Percentiles rank a stretch among this genome's conserved stretches.
Conservation (phyloP, 2,113 vertebrate genomes). For the Corvus hawaiiensis region DNA sequence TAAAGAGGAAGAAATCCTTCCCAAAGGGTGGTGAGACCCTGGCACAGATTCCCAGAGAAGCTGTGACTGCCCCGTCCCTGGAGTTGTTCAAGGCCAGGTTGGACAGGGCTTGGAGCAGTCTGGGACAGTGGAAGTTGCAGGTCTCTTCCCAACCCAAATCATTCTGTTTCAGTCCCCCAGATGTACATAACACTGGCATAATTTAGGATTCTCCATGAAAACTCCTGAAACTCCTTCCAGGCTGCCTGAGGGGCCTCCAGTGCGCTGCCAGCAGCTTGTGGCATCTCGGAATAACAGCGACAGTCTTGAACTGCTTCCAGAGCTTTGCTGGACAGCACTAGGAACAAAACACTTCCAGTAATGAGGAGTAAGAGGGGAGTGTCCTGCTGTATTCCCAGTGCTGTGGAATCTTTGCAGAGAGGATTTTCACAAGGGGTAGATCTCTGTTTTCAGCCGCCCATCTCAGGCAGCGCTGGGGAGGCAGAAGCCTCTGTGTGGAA, state of each 20-base stretch:
- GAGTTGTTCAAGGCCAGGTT: background rate
- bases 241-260: background rate
- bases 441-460: background rate
- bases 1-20: background rate
- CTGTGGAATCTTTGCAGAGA: background rate
- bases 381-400: background rate
- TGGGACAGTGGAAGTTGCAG: accelerated
- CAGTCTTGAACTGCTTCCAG: background rate
- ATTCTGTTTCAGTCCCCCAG: too few relatives aligned
- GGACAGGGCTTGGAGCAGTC: accelerated
- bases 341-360: background rate
- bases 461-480: background rate
- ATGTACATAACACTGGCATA: accelerated
- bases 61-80: background rate
- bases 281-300: background rate
- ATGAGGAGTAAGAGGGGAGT: background rate
- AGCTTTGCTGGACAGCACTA: background rate
- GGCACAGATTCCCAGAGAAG: background rate
- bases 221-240: background rate
- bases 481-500: background rate
- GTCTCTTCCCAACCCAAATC: background rate
- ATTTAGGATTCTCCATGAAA: background rate
- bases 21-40: accelerated
- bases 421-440: background rate
- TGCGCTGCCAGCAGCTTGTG: background rate